Percentiles rank a stretch among this genome's conserved stretches.
These are phyloP conservation scores for Scaptomyza flava DNA, from an alignment of 2,888 invertebrate genomes.

Conservation along the genomic window DNA sequence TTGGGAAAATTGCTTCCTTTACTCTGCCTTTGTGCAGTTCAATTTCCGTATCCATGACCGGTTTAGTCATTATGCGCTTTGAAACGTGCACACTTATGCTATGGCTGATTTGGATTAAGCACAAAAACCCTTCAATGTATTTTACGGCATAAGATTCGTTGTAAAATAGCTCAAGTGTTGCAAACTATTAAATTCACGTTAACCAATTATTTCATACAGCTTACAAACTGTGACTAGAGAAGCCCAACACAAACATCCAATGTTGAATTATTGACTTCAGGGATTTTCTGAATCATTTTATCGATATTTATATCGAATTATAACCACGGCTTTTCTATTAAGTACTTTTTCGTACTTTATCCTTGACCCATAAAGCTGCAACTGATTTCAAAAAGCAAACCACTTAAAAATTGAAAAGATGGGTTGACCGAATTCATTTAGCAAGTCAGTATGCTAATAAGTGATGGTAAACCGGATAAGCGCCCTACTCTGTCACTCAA, in stretches of 20 bases:
- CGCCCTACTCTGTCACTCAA: background rate
- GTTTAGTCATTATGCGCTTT: slow-evolving; percentile 21
- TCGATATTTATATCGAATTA: no score
- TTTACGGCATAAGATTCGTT: slow-evolving; percentile 43
- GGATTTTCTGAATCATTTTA: no score
- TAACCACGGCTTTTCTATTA: no score
- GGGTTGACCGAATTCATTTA: background rate
- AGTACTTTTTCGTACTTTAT: no score
- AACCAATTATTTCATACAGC: background rate
- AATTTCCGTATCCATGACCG: slow-evolving; percentile 41
- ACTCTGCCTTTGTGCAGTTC: slow-evolving; percentile 23
- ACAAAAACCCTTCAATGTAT: slow-evolving; percentile 18
- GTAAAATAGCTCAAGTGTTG: slow-evolving; percentile 53
- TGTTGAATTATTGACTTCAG: no score
- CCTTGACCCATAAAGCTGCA: no score
- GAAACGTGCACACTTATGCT: slow-evolving; percentile 21
- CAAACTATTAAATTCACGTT: slow-evolving; percentile 57
- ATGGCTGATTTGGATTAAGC: slow-evolving; percentile 35
- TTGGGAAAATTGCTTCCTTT: slow-evolving; percentile 69
- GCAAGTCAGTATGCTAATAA: slow-evolving; percentile 2
- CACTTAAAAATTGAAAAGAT: no score
- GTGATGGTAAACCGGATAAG: background rate
- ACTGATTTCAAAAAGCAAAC: no score
- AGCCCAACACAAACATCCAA: no score
- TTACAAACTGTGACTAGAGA: no score